Conservation (phyloP, 2,888 invertebrate genomes). For the Plebejus argus region DNA sequence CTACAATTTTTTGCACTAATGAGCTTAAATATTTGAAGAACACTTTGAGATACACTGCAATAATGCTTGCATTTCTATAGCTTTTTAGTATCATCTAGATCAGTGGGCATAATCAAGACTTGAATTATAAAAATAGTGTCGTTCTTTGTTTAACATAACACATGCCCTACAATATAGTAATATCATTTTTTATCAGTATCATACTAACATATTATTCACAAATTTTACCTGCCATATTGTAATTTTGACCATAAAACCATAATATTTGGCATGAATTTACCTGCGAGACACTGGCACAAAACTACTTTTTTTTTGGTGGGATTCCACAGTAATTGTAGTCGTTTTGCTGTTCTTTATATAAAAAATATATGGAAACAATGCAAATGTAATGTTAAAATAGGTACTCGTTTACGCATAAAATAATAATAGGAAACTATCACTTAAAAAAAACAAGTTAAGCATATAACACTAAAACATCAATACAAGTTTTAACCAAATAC, state of each 20-base stretch:
- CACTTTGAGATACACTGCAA: neutral
- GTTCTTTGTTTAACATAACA: neutral
- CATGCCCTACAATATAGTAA: neutral
- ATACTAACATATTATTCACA: neutral
- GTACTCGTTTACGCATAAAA: too few relatives aligned
- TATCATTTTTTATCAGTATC: neutral
- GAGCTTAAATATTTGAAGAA: neutral
- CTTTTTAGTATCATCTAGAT: neutral
- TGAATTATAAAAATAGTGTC: neutral
- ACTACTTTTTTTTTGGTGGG: neutral
- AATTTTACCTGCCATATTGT: neutral
- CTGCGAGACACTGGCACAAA: neutral
- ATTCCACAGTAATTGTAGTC: too few relatives aligned
- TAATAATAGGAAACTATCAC: too few relatives aligned
- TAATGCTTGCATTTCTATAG: neutral
- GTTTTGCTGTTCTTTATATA: too few relatives aligned
- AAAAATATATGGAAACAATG: too few relatives aligned
- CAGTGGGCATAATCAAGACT: neutral
- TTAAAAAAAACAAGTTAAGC: neutral
- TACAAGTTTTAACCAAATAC: conserved; percentile 6
- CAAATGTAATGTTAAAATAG: too few relatives aligned
- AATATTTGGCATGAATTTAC: neutral
- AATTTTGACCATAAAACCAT: neutral
- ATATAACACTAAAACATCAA: conserved; percentile 4
- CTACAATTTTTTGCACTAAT: neutral